Percentiles rank a stretch among this genome's conserved stretches.
Evolutionary conservation across 1,140 invertebrate genomes (phyloP).

Genomic region (Bombus pascuorum): DNA sequence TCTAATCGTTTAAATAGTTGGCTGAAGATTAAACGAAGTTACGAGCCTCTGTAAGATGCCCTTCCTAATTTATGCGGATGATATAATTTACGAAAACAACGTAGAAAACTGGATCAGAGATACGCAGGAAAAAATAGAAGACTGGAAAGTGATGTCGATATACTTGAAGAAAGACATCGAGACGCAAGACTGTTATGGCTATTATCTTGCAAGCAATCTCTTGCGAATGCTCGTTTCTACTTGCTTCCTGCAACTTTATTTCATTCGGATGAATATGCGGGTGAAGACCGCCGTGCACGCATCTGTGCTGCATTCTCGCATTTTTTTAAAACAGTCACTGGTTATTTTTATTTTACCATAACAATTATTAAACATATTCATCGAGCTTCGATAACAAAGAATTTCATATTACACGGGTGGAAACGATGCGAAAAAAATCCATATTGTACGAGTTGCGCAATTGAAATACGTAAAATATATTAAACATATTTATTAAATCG

Average conservation of each 20-base stretch:
- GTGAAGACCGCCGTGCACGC: background rate
- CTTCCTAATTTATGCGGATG: slow-evolving; percentile 10
- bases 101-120: background rate
- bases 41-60: background rate
- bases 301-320: background rate
- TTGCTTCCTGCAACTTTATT: slow-evolving; percentile 62
- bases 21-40: background rate
- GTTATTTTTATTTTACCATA: background rate
- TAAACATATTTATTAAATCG: background rate
- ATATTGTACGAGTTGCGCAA: background rate
- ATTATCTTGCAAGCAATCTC: slow-evolving; percentile 50
- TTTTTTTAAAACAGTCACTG: background rate
- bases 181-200: slow-evolving; percentile 15
- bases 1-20: background rate
- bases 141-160: slow-evolving; percentile 29
- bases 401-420: background rate
- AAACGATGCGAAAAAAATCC: background rate
- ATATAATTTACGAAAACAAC: background rate
- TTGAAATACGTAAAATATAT: background rate
- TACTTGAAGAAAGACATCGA: slow-evolving; percentile 41
- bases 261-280: slow-evolving; percentile 67
- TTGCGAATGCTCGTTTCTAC: slow-evolving; percentile 57
- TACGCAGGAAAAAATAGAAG: slow-evolving; percentile 18
- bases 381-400: background rate
- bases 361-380: background rate